Evolutionary conservation across 2,113 vertebrate species (phyloP).

Genomic region (Calonectris borealis): DNA sequence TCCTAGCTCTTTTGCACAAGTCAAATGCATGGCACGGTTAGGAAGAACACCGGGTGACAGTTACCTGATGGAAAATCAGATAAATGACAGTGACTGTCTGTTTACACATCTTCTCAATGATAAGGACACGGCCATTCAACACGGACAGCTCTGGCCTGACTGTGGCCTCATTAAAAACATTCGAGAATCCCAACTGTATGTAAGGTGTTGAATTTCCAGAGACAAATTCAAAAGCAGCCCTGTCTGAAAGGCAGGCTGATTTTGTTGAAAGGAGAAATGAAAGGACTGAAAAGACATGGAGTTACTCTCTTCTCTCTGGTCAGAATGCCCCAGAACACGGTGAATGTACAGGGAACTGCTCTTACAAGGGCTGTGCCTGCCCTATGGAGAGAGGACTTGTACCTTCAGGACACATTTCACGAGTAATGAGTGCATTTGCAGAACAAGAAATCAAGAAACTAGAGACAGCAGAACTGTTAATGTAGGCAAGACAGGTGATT

Average conservation of each 20-base stretch:
- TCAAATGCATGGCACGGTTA: neutral
- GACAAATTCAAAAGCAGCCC: neutral
- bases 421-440: neutral
- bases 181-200: neutral
- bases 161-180: conserved; percentile 40
- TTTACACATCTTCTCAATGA: conserved; percentile 33
- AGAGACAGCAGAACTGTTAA: neutral
- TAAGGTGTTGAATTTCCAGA: conserved; percentile 9
- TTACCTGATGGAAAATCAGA: conserved; percentile 40
- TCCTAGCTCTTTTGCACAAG: neutral
- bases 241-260: neutral
- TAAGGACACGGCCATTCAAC: neutral
- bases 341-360: neutral
- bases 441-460: neutral
- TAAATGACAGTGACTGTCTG: neutral
- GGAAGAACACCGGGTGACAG: neutral
- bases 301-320: neutral
- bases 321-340: neutral
- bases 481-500: neutral
- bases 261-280: neutral
- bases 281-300: neutral
- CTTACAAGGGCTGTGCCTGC: neutral
- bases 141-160: neutral
- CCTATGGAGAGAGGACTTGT: neutral
- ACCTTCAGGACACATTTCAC: neutral